These are phyloP conservation scores for Eueremaeus valkanovi DNA, from an alignment of 2,888 invertebrate species.

Conservation along the genomic window DNA sequence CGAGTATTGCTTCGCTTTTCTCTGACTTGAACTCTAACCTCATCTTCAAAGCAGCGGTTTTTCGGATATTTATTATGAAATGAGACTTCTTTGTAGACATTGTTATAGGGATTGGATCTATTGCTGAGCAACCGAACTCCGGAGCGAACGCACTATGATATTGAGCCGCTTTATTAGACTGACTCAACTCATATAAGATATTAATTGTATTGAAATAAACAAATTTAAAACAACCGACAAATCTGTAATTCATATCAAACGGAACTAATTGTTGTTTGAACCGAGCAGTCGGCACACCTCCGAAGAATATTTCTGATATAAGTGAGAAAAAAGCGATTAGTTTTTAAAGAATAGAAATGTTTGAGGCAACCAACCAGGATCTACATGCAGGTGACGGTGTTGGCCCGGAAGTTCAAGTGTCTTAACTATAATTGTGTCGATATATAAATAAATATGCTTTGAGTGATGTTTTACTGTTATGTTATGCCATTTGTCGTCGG, in stretches of 20 bases:
- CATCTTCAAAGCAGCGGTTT: not conserved
- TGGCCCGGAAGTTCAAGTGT: not conserved
- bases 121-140: slow-evolving; percentile 76
- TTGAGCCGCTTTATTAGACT: slow-evolving; percentile 70
- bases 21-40: not conserved
- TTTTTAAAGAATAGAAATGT: no score
- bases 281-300: slow-evolving; percentile 16
- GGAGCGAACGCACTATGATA: slow-evolving; percentile 66
- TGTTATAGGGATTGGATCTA: slow-evolving; percentile 81
- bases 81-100: slow-evolving; percentile 54
- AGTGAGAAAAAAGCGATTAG: no score
- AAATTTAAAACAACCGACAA: slow-evolving; percentile 82
- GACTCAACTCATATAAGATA: slow-evolving; percentile 79
- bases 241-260: slow-evolving; percentile 61
- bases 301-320: slow-evolving; percentile 38
- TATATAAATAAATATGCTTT: slow-evolving; percentile 63
- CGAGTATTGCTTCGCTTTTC: slow-evolving; percentile 26
- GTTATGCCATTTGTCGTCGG: slow-evolving; percentile 67
- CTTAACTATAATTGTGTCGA: slow-evolving; percentile 59
- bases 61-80: not conserved
- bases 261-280: not conserved
- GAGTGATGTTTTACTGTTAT: slow-evolving; percentile 78
- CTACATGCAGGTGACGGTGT: slow-evolving; percentile 69
- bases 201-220: slow-evolving; percentile 90
- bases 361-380: slow-evolving; percentile 73